Base-by-base conservation (phyloP, 2,888 invertebrate genomes). In the Keiferia lycopersicella region DNA sequence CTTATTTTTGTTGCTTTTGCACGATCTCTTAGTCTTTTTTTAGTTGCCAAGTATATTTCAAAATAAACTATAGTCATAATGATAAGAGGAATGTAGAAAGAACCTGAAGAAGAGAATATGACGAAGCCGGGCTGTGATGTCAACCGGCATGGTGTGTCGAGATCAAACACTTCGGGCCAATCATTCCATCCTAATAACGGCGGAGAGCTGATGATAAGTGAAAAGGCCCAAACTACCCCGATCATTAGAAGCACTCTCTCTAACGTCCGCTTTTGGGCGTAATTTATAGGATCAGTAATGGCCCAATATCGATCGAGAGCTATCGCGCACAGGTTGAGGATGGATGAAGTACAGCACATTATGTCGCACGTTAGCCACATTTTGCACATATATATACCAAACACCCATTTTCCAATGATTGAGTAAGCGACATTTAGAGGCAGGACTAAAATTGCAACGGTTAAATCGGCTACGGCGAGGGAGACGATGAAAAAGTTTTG, bases 401-500 rank as follows among this genome's bases (percentile, higher is more conserved):
- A 97, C 67, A 97, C 94, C 98, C 98, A 99, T 80, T 96, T 94
- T 67, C 98, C 98, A 39, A 97, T 91, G 63, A 98, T 95, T 12
- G 96, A 96, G 83, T 98, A 98, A 59, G 97, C 97, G 51, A 99
- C 97, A 88, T 98, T 98, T 73, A 98, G 94, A 8, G 98, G 98
- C 90, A 98, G 93, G 56, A 98, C 98, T 67, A 98, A 92, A 67
- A 97, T 94, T 20, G 98, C 98, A 12, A 98, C 98, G 0, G 97
- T 97, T 67, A 98, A 91, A 86, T 98, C 98, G 3, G 98, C 98
- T 20, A 98, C 97, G 0, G 98, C 98, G 71, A 98, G 88, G 1
- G 98, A 98, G 0, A 98, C 98, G 74, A 98, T 97, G 89, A 98
- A 98, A 89, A 98, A 98, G 87, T 98, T 98, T 83, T 98, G 98